phyloP scores from a whole-genome alignment of 2,113 vertebrate species.

The Falcunculus frontatus region DNA sequence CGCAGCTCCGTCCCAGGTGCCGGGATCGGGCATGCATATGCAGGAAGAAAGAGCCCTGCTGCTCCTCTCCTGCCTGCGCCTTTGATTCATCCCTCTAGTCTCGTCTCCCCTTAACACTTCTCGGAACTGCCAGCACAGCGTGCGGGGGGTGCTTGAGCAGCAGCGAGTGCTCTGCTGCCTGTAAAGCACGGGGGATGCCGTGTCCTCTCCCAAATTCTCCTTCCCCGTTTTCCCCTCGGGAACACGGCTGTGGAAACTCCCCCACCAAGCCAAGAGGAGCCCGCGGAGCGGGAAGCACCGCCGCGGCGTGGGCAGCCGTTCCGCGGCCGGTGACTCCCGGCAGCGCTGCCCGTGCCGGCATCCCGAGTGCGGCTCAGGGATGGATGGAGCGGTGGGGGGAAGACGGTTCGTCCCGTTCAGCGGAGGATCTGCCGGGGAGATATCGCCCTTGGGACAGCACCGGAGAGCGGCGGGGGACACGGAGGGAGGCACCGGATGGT shows the following conservation, averaged over 20 bases:
- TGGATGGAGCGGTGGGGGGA: neutral
- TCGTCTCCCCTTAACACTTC: neutral
- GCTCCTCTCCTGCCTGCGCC: neutral
- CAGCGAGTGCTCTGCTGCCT: neutral
- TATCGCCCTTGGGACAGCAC: neutral
- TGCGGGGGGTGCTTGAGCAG: neutral
- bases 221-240: neutral
- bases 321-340: neutral
- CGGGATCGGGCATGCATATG: neutral
- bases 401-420: neutral
- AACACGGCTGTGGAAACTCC: neutral
- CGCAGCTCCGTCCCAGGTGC: neutral
- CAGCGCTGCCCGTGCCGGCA: neutral
- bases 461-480: neutral
- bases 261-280: neutral
- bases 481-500: neutral
- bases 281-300: neutral
- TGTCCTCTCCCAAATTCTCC: neutral
- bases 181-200: neutral
- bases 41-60: neutral
- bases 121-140: neutral
- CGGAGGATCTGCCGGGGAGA: neutral
- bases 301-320: neutral
- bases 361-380: neutral
- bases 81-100: neutral